Percentiles rank a stretch among this genome's conserved stretches.
Conservation (phyloP, 2,888 invertebrate genomes). For the Tinea trinotella region DNA sequence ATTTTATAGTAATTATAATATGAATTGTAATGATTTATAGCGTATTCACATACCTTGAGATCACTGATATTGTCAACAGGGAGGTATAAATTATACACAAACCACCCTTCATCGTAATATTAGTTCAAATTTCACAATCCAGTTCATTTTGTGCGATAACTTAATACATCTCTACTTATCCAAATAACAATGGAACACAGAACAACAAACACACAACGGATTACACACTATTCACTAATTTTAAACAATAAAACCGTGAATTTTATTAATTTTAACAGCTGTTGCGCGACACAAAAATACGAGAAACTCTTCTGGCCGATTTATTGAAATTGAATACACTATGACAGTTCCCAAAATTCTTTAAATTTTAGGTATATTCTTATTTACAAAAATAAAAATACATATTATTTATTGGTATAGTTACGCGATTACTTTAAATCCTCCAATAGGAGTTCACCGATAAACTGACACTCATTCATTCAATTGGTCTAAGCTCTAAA, state of each 20-base stretch:
- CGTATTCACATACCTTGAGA: constrained; percentile 63
- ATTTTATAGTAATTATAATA: constrained; percentile 11
- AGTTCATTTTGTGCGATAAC: constrained; percentile 44
- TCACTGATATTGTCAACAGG: constrained; percentile 72
- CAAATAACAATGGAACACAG: constrained; percentile 30
- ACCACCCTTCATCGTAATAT: constrained; percentile 75
- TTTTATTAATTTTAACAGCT: constrained; percentile 3
- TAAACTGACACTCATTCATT: background rate
- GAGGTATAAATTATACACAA: constrained; percentile 73
- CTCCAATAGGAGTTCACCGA: background rate
- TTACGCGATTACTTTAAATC: background rate
- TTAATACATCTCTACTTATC: constrained; percentile 26
- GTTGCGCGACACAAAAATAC: background rate
- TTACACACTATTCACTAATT: constrained; percentile 21
- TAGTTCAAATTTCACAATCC: constrained; percentile 58
- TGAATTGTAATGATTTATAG: background rate
- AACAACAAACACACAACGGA: constrained; percentile 37
- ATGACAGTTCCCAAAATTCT: constrained; percentile 6
- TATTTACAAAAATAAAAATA: background rate
- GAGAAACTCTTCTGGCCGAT: background rate
- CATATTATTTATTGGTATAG: background rate
- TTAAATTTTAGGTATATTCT: background rate
- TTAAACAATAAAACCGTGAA: background rate
- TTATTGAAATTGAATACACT: constrained; percentile 1
- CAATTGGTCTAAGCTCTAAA: background rate